Base-by-base conservation (phyloP, 2,888 invertebrate genomes). In the Anoncus sp. region DNA sequence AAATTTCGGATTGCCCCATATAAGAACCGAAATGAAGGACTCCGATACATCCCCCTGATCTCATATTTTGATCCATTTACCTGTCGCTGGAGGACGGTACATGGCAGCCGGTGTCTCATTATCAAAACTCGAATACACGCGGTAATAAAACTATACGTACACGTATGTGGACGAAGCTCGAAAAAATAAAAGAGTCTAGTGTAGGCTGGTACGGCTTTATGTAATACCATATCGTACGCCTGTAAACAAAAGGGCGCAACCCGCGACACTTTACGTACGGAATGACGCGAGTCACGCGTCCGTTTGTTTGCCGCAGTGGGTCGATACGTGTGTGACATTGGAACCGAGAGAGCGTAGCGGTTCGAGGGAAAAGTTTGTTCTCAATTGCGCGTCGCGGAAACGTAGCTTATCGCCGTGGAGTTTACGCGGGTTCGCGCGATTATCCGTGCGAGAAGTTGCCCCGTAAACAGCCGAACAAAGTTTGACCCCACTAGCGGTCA, bases 381-480 rank as follows among this genome's bases (percentile, higher is more conserved):
- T 57, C 51, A 59, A 79, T 79, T 75, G 78, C 69, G 18, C 63
- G 55, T 35, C 45, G 31, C 38, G 35, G 72, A 69, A 67, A 71
- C 55, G 75, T 75, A 69, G 67, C 78, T 79, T 72, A 75, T 72
- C 72, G 71, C 75, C 51, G 10, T 20, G 51, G 40, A 53, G 60
- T 47, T 67, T 40, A 53, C 59, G 59, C 53, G 59, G 67, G 31
- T 51, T 59, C 60, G 38, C 35, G 18, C 78, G 78, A 79, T 79
- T 79, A 79, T 79, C 78, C 47, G 67, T 75, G 40, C 75, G 59
- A 49, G 49, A 79, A 79, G 75, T 79, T 79, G 43, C 55, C 49
- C 49, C 78, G 67, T 79, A 72, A 76, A 81, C 69, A 65, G 66
- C 27, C 24, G 31, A 60, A 63, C 57, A 74, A 73, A 70, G 59